Percentiles rank a stretch among this genome's conserved stretches.
These are phyloP conservation scores for Diacarnus erythraeanus DNA, from an alignment of 37 sponge, comb jelly and placozoan species.

Conservation along the genomic window DNA sequence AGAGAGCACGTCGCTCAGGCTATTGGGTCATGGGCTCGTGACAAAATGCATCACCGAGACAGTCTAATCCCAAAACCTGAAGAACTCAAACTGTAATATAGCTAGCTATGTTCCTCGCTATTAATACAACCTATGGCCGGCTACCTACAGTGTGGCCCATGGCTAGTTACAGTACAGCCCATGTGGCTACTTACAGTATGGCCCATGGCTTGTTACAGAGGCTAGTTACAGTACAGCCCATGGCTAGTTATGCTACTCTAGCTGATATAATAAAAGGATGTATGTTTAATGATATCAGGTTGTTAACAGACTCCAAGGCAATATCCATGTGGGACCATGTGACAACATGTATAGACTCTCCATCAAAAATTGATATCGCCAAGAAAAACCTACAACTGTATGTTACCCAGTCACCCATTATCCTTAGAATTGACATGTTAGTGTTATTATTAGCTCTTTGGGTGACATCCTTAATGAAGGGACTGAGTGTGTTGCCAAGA, in stretches of 20 bases:
- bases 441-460: too few species aligned
- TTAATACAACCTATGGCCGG: background rate
- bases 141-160: too few species aligned
- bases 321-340: slow-evolving; percentile 6
- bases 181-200: too few species aligned
- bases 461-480: background rate
- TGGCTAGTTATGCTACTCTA: background rate
- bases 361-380: slow-evolving; percentile 4
- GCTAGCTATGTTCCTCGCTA: background rate
- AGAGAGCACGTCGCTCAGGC: background rate
- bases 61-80: slow-evolving; percentile 1
- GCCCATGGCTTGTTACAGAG: too few species aligned
- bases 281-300: too few species aligned
- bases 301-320: background rate
- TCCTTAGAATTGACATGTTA: too few species aligned
- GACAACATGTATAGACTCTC: slow-evolving; percentile 1
- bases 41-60: background rate
- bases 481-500: background rate
- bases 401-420: background rate
- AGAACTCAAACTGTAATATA: slow-evolving; percentile 25
- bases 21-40: slow-evolving; percentile 6
- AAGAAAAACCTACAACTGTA: slow-evolving; percentile 32
- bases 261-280: too few species aligned
- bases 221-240: too few species aligned
- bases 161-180: too few species aligned